phyloP scores from a whole-genome alignment of 2,888 invertebrate species.

The Ectemnius cavifrons region DNA sequence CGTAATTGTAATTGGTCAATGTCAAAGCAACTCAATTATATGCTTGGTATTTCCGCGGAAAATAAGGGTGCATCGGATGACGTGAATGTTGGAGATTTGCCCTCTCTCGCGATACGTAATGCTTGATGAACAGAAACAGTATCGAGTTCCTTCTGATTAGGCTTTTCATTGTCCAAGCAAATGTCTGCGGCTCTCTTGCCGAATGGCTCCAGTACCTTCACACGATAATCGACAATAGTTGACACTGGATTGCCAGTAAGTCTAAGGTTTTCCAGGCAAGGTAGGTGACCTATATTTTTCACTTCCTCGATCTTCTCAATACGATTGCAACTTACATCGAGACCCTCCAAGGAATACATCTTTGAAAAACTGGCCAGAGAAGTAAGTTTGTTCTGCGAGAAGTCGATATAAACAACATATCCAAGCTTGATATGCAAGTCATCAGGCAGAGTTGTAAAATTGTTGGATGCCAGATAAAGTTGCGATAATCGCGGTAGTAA shows the following conservation, averaged over 20 bases:
- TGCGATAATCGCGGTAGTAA: conserved; percentile 87
- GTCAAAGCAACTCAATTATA: conserved; percentile 44
- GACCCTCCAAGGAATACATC: conserved; percentile 89
- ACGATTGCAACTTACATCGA: conserved; percentile 93
- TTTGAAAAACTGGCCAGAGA: conserved; percentile 87
- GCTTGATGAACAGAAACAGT: conserved; percentile 95
- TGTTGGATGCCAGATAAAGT: conserved; percentile 87
- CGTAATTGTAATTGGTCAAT: too few relatives aligned
- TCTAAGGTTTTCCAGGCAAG: conserved; percentile 91
- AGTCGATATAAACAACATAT: conserved; percentile 90
- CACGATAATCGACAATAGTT: conserved; percentile 91
- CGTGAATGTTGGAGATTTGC: conserved; percentile 82
- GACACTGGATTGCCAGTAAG: conserved; percentile 95
- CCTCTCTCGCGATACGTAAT: conserved; percentile 87
- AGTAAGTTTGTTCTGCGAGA: conserved; percentile 90
- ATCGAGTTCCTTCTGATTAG: conserved; percentile 93
- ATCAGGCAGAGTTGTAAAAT: conserved; percentile 85
- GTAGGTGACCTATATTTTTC: conserved; percentile 87
- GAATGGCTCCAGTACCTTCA: conserved; percentile 93
- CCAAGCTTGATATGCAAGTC: conserved; percentile 92
- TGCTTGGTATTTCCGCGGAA: conserved; percentile 73
- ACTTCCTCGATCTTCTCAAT: conserved; percentile 91
- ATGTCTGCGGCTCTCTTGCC: conserved; percentile 90
- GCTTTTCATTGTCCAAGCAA: conserved; percentile 91
- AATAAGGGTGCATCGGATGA: conserved; percentile 79